Conservation (phyloP, 2,797 vertebrate species). For the Benthosema pterotum region DNA sequence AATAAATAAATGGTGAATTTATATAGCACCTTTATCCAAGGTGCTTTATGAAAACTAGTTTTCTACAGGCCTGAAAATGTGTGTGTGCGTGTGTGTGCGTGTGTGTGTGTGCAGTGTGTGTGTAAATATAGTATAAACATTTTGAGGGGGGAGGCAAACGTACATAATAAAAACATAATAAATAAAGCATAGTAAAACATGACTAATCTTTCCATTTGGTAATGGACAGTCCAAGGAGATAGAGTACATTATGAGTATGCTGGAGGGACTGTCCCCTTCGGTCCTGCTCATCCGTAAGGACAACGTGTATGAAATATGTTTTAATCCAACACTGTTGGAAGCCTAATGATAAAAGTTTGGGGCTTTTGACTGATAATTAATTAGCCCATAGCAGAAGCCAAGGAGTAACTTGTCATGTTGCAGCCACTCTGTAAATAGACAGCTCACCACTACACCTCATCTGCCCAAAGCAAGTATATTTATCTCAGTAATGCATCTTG, state of each 20-base stretch:
- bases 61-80: too few relatives aligned
- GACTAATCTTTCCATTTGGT: too few relatives aligned
- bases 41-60: too few relatives aligned
- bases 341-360: slow-evolving; percentile 47
- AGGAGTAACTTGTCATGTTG: slow-evolving; percentile 52
- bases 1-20: too few relatives aligned
- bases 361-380: slow-evolving; percentile 62
- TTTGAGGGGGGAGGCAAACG: too few relatives aligned
- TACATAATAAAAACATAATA: too few relatives aligned
- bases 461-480: slow-evolving; percentile 2
- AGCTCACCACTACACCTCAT: slow-evolving; percentile 32
- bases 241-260: slow-evolving; percentile 11
- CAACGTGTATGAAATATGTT: slow-evolving; percentile 45
- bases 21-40: too few relatives aligned
- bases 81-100: too few relatives aligned
- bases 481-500: slow-evolving; percentile 1
- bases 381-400: slow-evolving; percentile 60
- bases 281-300: slow-evolving; percentile 13
- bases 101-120: too few relatives aligned
- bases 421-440: slow-evolving; percentile 50
- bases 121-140: too few relatives aligned
- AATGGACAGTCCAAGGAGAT: slow-evolving; percentile 12
- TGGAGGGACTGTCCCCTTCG: slow-evolving; percentile 23
- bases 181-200: too few relatives aligned
- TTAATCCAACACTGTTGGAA: slow-evolving; percentile 54